These are phyloP conservation scores for Syngnathus floridae DNA, from an alignment of 2,113 vertebrate species.

Conservation along the genomic window DNA sequence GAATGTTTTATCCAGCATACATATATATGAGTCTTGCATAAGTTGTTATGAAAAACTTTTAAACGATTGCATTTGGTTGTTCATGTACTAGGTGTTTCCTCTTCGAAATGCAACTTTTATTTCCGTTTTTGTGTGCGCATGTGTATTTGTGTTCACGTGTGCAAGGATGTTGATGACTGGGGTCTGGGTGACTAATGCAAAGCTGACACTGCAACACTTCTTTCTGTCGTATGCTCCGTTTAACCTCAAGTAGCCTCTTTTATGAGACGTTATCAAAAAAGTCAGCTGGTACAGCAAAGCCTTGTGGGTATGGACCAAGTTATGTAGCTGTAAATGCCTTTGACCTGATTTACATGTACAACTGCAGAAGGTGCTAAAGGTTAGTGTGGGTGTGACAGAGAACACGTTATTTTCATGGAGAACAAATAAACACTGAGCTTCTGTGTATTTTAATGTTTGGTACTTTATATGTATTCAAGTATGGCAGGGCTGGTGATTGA, in stretches of 20 bases:
- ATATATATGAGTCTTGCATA: too few relatives aligned
- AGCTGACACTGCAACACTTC: slow-evolving; percentile 30
- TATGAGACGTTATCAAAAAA: slow-evolving; percentile 14
- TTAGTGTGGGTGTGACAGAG: neutral
- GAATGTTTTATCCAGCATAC: too few relatives aligned
- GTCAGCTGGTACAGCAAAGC: slow-evolving; percentile 20
- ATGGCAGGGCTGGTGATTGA: neutral
- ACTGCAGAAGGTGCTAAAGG: neutral
- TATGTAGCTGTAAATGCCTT: slow-evolving; percentile 5
- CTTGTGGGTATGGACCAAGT: neutral
- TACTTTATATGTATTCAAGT: neutral
- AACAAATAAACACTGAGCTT: neutral
- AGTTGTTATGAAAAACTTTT: too few relatives aligned
- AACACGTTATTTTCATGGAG: neutral
- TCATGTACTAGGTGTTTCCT: neutral
- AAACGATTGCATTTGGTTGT: neutral
- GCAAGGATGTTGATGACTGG: neutral
- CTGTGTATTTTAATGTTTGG: neutral
- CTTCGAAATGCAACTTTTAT: slow-evolving; percentile 11
- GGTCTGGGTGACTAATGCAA: slow-evolving; percentile 2
- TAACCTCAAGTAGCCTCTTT: slow-evolving; percentile 49
- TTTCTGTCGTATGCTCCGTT: slow-evolving; percentile 29
- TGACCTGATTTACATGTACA: slow-evolving; percentile 11
- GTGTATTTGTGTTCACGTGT: slow-evolving; percentile 2
- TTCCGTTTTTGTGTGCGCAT: slow-evolving; percentile 14